Percentiles rank a stretch among this genome's conserved stretches.
phyloP scores from a whole-genome alignment of 2,797 vertebrate genomes.

The Aphelocoma californica region DNA sequence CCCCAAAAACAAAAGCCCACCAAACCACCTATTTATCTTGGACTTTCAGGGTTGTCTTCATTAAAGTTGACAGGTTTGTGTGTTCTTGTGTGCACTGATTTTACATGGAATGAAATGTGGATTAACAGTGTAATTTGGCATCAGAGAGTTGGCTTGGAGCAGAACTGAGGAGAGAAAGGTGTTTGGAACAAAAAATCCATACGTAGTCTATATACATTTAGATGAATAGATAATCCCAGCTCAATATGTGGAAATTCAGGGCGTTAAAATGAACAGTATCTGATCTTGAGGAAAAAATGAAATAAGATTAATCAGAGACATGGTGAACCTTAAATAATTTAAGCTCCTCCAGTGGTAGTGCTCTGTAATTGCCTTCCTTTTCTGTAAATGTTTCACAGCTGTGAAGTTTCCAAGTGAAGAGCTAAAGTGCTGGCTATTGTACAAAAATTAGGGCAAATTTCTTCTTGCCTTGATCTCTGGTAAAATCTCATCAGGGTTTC shows the following conservation, averaged over 20 bases:
- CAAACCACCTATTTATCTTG: background rate
- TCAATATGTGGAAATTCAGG: slow-evolving; percentile 26
- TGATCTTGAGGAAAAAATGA: slow-evolving; percentile 66
- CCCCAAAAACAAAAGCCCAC: no score
- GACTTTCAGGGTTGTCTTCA: background rate
- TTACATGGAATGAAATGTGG: background rate
- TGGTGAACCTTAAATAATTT: slow-evolving; percentile 76
- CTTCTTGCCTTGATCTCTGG: slow-evolving; percentile 29
- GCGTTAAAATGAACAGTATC: slow-evolving; percentile 58
- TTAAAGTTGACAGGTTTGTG: background rate
- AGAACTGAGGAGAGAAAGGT: background rate
- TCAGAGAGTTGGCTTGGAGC: background rate
- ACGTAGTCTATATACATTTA: slow-evolving; percentile 23
- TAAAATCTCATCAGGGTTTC: slow-evolving; percentile 26
- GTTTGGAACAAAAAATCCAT: background rate
- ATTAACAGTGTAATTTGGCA: background rate
- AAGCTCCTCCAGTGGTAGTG: slow-evolving; percentile 72
- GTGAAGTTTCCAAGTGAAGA: slow-evolving; percentile 71
- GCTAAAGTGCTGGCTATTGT: slow-evolving; percentile 64
- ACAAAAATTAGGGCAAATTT: slow-evolving; percentile 67
- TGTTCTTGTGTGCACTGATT: background rate
- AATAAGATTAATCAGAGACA: slow-evolving; percentile 63
- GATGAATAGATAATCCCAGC: background rate
- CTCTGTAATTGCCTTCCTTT: slow-evolving; percentile 74
- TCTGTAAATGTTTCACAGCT: slow-evolving; percentile 73